These are phyloP conservation scores for Urocolius indicus DNA, from an alignment of 2,113 vertebrate species.

Conservation along the genomic window DNA sequence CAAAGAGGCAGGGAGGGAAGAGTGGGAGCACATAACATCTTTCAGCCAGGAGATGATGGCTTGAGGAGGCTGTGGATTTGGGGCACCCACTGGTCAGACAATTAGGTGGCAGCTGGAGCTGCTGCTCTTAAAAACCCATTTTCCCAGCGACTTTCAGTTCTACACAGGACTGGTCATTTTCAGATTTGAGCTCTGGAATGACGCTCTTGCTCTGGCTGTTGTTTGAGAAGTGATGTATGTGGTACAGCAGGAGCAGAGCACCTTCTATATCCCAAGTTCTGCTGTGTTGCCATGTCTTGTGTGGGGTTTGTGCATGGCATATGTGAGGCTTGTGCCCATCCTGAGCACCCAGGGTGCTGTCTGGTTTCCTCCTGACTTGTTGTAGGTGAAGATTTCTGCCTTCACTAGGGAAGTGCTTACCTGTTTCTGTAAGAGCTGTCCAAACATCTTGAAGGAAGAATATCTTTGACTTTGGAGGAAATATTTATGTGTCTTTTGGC, in stretches of 20 bases:
- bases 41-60: slow-evolving; percentile 10
- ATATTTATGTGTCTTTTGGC: not conserved
- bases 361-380: not conserved
- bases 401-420: not conserved
- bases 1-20: not conserved
- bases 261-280: not conserved
- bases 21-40: not conserved
- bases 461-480: not conserved
- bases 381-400: not conserved
- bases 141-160: slow-evolving; percentile 4
- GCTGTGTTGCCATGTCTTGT: not conserved
- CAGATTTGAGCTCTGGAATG: not conserved
- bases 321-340: not conserved
- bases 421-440: not conserved
- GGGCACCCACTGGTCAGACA: slow-evolving; percentile 1
- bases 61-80: not conserved
- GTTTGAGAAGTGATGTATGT: not conserved
- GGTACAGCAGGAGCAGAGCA: fast-evolving
- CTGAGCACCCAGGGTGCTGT: not conserved
- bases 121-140: slow-evolving; percentile 24
- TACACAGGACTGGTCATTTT: not conserved
- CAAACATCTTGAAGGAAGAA: not conserved
- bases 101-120: slow-evolving; percentile 1
- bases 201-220: not conserved
- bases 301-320: not conserved